These are phyloP conservation scores for Oreochromis grahami DNA, from an alignment of 2,797 vertebrate genomes.

Conservation along the genomic window DNA sequence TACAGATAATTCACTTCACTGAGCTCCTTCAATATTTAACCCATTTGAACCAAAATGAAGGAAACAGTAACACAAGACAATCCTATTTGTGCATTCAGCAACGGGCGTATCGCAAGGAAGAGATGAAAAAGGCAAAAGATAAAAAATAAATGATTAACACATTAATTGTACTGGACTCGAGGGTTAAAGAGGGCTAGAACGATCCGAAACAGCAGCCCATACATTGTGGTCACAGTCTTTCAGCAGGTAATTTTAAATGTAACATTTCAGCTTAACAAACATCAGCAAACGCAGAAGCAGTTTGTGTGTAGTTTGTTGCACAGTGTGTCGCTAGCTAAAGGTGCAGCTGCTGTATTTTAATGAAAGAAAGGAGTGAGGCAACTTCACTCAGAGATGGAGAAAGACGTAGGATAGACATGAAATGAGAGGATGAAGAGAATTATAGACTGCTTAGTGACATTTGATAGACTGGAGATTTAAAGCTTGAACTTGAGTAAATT, in stretches of 20 bases:
- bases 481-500: neutral
- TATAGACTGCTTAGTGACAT: rapidly evolving
- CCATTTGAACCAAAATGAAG: neutral
- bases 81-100: neutral
- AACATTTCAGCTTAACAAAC: neutral
- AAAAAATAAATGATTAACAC: rapidly evolving
- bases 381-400: neutral
- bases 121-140: neutral
- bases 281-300: neutral
- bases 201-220: neutral
- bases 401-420: rapidly evolving
- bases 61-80: neutral
- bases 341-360: neutral
- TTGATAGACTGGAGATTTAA: neutral
- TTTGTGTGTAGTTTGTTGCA: neutral
- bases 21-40: neutral
- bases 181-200: rapidly evolving
- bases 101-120: rapidly evolving
- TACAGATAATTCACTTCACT: neutral
- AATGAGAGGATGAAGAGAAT: neutral
- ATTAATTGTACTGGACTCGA: rapidly evolving
- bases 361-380: neutral
- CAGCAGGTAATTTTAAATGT: rapidly evolving
- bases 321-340: rapidly evolving
- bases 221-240: neutral